Conservation (phyloP, 2,113 vertebrate species). For the Phoenicopterus ruber region DNA sequence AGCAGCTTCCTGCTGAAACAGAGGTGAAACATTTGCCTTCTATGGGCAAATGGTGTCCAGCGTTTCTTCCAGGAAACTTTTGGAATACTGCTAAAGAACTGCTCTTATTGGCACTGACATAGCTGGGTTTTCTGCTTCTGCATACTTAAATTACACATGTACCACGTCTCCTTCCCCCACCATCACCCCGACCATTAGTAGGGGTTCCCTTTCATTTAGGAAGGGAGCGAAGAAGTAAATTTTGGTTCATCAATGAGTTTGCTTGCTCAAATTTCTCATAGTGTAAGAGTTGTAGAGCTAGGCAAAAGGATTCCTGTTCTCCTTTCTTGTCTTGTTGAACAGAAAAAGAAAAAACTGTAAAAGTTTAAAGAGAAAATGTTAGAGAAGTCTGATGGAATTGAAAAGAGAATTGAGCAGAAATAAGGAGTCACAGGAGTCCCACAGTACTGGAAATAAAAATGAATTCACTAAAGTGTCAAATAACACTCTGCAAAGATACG, state of each 20-base stretch:
- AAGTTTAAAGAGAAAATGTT: not conserved
- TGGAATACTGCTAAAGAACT: not conserved
- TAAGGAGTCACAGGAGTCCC: not conserved
- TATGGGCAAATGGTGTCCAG: not conserved
- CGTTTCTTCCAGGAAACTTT: not conserved
- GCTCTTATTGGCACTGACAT: not conserved
- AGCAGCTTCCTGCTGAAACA: not conserved
- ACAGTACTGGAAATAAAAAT: not conserved
- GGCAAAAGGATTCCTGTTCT: not conserved
- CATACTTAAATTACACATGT: not conserved
- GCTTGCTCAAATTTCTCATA: not conserved
- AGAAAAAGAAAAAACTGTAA: not conserved
- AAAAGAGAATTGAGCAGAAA: not conserved
- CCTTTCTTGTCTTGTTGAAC: not conserved
- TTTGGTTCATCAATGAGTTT: not conserved
- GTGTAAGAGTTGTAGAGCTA: not conserved
- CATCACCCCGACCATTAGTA: not conserved
- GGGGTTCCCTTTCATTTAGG: not conserved
- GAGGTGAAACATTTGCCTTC: not conserved
- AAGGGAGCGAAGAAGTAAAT: not conserved
- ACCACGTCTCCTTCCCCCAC: not conserved
- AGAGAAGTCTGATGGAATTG: not conserved
- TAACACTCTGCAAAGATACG: not conserved
- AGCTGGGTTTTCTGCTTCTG: not conserved
- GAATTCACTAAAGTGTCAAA: not conserved